These are phyloP conservation scores for Muscina levida DNA, from an alignment of 2,888 invertebrate genomes.

Conservation along the genomic window DNA sequence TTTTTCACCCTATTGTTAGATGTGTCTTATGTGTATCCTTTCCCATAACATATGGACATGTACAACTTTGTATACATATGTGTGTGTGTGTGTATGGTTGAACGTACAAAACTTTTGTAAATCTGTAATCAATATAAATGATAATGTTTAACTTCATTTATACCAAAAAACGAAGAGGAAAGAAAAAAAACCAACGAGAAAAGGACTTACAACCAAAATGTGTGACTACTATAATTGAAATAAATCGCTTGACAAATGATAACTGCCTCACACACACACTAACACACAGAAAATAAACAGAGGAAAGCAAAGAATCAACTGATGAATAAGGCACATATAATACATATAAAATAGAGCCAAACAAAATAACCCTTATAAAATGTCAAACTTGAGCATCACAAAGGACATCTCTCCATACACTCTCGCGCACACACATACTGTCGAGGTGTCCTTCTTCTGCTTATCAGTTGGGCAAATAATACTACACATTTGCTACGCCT, in stretches of 20 bases:
- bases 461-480: conserved; percentile 30
- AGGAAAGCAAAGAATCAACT: conserved; percentile 7
- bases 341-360: background rate
- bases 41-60: background rate
- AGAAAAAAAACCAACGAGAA: conserved; percentile 31
- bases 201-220: conserved; percentile 51
- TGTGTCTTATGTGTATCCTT: too few species aligned
- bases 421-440: background rate
- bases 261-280: conserved; percentile 22
- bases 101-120: conserved; percentile 12
- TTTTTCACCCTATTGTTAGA: conserved; percentile 36
- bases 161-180: conserved; percentile 12
- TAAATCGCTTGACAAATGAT: conserved; percentile 65
- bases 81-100: background rate
- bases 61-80: background rate
- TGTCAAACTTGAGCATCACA: conserved; percentile 33
- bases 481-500: conserved; percentile 41
- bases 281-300: background rate
- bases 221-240: conserved; percentile 64
- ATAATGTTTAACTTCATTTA: conserved; percentile 36
- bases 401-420: background rate
- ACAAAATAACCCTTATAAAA: conserved; percentile 44
- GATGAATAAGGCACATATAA: conserved; percentile 28
- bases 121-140: conserved; percentile 58
- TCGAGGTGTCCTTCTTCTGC: conserved; percentile 20